Evolutionary conservation across 2,113 vertebrate genomes (phyloP), one percentile per base, ranked within the genome.

Genomic region (Henicopernis longicauda): DNA sequence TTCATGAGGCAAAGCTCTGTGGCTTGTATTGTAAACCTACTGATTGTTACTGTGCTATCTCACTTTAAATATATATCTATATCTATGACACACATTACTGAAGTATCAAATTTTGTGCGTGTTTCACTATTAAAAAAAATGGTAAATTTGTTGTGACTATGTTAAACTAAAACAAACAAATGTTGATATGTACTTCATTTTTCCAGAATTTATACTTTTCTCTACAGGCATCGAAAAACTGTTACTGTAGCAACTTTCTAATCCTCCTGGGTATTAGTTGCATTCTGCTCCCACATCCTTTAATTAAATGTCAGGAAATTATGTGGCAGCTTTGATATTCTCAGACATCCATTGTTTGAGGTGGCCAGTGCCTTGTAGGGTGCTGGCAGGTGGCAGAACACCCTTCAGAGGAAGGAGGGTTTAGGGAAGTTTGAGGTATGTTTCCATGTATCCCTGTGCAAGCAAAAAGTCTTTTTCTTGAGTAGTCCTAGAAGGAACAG

Each of bases 221-320:
- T 73, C 26, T 73, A 36, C 25, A 84, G 36, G 9, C 4, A 38
- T 4, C 57, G 15, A 67, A 92, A 92, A 66, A 8, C 15, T 42
- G 9, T 62, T 55, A 45, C 11, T 78, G 38, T 58, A 40, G 22
- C 58, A 77, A 63, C 8, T 49, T 57, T 84, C 44, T 29, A 76
- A 2, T 71, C 31, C 21, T 90, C 31, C 17, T 0, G 0, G 21
- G 16, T 71, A 32, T 54, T 65, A 5, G 0, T 12, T 57, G 18
- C 45, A 42, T 59, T 88, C 54, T 90, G 15, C 34, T 90, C 63
- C 22, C 25, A 47, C 26, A n/a, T 42, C 16, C 8, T 54, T 38
- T 84, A 61, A 49, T 20, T 72, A 66, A 83, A 47, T 61, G 45
- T 81, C 34, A 38, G 73, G 31, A 90, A 84, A 71, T 72, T 57